Evolutionary conservation across 2,113 vertebrate species (phyloP), one percentile per base, ranked within the genome.

Genomic region (Emberiza fucata): DNA sequence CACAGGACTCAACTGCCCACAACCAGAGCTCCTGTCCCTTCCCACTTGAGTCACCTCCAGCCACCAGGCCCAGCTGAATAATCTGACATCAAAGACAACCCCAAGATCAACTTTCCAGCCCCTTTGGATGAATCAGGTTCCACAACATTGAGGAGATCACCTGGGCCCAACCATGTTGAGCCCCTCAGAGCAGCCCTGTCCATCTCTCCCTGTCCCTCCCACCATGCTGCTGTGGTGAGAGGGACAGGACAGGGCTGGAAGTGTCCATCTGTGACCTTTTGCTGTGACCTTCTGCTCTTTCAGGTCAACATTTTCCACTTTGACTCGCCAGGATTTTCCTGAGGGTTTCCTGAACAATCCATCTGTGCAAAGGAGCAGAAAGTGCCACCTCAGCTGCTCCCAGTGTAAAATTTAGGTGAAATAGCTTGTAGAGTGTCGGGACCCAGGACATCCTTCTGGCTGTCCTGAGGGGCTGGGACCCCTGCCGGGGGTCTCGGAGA

Each of bases 1-100:
- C 48, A 6, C 28, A 7, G 0, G 1, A 19, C 1, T 0, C 16
- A 10, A 7, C 5, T 21, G 18, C 18, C 39, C 63, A 5, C 2
- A 7, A 12, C 8, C 17, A 82, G 42, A 79, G n/a, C 1, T 15
- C 12, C n/a, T 72, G 44, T 33, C 42, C 4, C 11, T 47, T 70
- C 47, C 53, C 68, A 22, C 15, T 11, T 5, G 14, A 27, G n/a
- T 3, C 45, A 10, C 20, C 39, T 85, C 35, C 66, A 75, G 69
- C 70, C 66, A 50, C 44, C 45, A 59, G 24, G 13, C 25, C 29
- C 60, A 39, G 9, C 23, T 82, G 70, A 57, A 37, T 3, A 53
- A 28, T 6, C 19, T 54, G 31, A 44, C 48, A 48, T 5, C 27
- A 50, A 72, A 60, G 31, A 4, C 37, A 53, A 45, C 17, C 44